These are phyloP conservation scores for Pedetes capensis DNA, from an alignment of 2,113 vertebrate genomes.

Conservation along the genomic window DNA sequence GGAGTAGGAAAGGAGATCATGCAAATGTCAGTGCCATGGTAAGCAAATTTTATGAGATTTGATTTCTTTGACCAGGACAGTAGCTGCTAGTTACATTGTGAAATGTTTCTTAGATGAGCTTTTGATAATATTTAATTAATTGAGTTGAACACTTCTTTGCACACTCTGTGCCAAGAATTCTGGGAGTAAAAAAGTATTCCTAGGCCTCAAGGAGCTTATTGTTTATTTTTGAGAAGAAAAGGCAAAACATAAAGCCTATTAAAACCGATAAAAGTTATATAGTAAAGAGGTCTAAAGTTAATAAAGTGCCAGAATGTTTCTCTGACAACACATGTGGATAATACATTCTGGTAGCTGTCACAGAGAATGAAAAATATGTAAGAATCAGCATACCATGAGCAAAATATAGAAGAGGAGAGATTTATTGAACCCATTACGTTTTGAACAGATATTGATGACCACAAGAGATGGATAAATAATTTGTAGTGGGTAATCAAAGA, in stretches of 20 bases:
- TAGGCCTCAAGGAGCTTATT: not conserved
- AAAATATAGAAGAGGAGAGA: not conserved
- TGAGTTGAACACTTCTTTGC: not conserved
- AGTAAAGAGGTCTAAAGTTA: not conserved
- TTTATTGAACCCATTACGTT: not conserved
- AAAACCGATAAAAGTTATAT: constrained; percentile 21
- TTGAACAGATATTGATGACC: not conserved
- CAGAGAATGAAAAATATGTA: not conserved
- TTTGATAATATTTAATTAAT: not conserved
- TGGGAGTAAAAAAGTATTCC: not conserved
- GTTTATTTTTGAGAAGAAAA: constrained; percentile 33
- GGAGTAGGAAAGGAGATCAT: constrained; percentile 80
- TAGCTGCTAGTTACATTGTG: not conserved
- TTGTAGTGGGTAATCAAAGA: not conserved
- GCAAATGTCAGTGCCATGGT: constrained; percentile 76
- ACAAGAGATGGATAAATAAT: constrained; percentile 7
- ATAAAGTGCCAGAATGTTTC: not conserved
- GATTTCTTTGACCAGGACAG: not conserved
- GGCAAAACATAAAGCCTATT: constrained; percentile 22
- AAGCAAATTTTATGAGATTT: constrained; percentile 68
- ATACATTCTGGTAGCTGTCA: not conserved
- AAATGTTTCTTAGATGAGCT: not conserved
- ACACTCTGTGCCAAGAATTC: not conserved
- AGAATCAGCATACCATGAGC: not conserved
- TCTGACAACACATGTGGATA: not conserved